Percentiles rank a stretch among this genome's conserved stretches.
Evolutionary conservation across 2,113 vertebrate genomes (phyloP).

Genomic region (Phycodurus eques): DNA sequence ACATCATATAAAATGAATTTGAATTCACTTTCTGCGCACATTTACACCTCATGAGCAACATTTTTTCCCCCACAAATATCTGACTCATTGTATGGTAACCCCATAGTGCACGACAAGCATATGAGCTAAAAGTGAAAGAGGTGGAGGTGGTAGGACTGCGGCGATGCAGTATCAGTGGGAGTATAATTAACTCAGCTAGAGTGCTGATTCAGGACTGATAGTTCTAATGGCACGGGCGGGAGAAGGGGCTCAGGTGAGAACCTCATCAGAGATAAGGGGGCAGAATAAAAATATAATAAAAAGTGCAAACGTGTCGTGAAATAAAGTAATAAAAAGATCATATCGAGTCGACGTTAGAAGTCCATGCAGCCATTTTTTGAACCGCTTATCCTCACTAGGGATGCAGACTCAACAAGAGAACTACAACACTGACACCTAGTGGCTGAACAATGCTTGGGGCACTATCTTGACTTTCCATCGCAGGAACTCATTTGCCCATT

Average conservation of each 20-base stretch:
- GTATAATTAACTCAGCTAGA: constrained; percentile 66
- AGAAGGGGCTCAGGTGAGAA: constrained; percentile 30
- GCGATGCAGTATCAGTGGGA: constrained; percentile 49
- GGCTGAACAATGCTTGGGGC: neutral
- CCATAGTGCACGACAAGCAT: neutral
- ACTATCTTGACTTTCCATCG: no score
- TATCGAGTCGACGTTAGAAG: no score
- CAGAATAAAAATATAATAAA: constrained; percentile 20
- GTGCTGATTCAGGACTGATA: constrained; percentile 71
- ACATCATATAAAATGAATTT: no score
- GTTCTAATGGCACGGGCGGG: constrained; percentile 31
- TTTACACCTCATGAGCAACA: no score
- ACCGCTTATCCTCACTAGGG: no score
- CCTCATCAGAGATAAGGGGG: constrained; percentile 28
- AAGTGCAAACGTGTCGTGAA: constrained; percentile 6
- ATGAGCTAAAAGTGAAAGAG: constrained; percentile 7
- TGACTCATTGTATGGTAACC: neutral
- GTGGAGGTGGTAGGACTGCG: constrained; percentile 24
- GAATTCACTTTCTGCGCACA: no score
- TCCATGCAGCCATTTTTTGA: no score
- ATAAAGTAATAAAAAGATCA: neutral
- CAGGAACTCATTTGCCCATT: no score
- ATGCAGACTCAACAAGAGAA: constrained; percentile 23
- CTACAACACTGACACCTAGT: constrained; percentile 1
- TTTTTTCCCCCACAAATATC: neutral